Base-by-base conservation (phyloP, 2,888 invertebrate species). In the Microplitis deprimator region DNA sequence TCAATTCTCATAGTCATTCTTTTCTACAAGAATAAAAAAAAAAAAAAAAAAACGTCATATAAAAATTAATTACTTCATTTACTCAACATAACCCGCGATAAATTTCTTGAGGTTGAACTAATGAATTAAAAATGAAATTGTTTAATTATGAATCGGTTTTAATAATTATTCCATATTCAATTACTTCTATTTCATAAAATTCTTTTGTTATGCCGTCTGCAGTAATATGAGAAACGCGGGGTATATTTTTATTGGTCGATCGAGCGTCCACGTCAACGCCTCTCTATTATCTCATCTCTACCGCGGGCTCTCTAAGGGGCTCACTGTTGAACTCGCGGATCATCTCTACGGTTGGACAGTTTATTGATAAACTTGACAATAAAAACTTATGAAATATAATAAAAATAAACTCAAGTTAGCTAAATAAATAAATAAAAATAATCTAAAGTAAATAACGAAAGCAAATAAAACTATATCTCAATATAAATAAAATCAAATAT, bases 181-280 rank as follows among this genome's bases (percentile, higher is more conserved):
- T 29, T 29, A 29, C 4, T 4, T 29, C 29, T 29, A 29, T 29
- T 29, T 29, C 0, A 29, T 29, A 29, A 29, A 29, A 29, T 29
- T 4, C 29, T 50, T 50, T 13, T 50, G 50, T 13, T 50, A 50
- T 50, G 8, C 4, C 50, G 8, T 8, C 50, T 50, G 50, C 50
- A 50, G 50, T 50, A 13, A 17, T 38, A 6, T 39, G 60, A 59
- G 65, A 59, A 68, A 68, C 76, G 73, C 72, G 73, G 61, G 62
- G 68, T 29, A 64, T 77, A 73, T 77, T 77, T 73, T 77, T 68
- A 68, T 77, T 77, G 68, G 68, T 68, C 69, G 73, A 77, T 77
- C 73, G 77, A 77, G 62, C 77, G 68, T 77, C 73, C 73, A 72
- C 76, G 76, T 77, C 76, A 73, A 77, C 73, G 77, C 73, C 77